Conservation (phyloP, 2,113 vertebrate species). For the Nyctibius bracteatus region DNA sequence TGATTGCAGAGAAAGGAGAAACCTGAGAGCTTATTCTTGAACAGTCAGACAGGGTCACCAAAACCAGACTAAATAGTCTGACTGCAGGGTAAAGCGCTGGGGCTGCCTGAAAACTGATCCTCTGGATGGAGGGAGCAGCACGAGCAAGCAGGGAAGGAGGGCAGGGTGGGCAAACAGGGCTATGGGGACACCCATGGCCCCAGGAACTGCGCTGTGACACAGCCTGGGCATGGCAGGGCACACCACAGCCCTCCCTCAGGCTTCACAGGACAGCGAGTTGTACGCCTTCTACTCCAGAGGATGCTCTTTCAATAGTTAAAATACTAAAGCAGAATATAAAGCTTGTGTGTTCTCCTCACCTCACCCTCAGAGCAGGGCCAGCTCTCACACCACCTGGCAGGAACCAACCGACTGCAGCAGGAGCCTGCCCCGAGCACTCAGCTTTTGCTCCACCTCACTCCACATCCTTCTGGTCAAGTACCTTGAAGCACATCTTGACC, state of each 20-base stretch:
- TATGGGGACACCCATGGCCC: no score
- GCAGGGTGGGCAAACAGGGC: background rate
- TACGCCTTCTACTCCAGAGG: no score
- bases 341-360: accelerated
- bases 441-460: background rate
- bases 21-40: constrained; percentile 69
- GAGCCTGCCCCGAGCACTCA: accelerated
- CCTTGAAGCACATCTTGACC: background rate
- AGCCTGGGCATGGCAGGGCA: no score
- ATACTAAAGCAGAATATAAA: accelerated
- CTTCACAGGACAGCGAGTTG: no score
- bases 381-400: background rate
- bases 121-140: constrained; percentile 19
- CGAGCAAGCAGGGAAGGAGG: background rate
- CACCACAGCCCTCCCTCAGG: no score
- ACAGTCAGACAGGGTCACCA: constrained; percentile 81
- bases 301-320: background rate
- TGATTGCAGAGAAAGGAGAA: constrained; percentile 66
- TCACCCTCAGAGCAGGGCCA: background rate
- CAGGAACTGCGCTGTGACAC: no score
- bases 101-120: constrained; percentile 79
- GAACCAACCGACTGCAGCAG: accelerated
- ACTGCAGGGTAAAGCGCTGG: constrained; percentile 55
- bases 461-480: background rate
- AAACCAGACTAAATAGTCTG: constrained; percentile 89